Conservation (phyloP, 2,888 invertebrate species). For the Parasteatoda lunata region DNA sequence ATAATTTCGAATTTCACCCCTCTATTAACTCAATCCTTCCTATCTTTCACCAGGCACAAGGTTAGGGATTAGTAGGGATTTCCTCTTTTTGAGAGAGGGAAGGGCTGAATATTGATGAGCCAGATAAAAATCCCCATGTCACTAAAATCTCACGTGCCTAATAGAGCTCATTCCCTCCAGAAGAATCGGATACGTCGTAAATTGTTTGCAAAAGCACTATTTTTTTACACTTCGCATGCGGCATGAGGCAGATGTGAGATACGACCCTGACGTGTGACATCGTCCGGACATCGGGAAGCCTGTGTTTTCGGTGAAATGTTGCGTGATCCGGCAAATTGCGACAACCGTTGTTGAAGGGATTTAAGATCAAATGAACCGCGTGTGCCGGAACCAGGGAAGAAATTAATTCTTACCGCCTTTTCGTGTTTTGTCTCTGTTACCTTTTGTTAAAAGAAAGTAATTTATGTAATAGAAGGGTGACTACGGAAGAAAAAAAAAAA, state of each 20-base stretch:
- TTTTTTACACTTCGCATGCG: neutral
- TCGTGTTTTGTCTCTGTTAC: neutral
- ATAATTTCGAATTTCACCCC: neutral
- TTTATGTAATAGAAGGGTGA: too few species aligned
- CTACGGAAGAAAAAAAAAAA: too few species aligned
- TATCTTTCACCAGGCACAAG: neutral
- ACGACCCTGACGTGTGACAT: neutral
- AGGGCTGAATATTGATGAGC: neutral
- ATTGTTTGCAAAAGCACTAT: neutral
- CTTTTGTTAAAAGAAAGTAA: neutral
- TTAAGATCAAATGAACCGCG: slow-evolving; percentile 31
- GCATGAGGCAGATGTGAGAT: neutral
- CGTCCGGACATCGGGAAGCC: neutral
- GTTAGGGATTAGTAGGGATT: neutral
- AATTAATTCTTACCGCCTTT: neutral
- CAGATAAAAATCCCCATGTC: too few species aligned
- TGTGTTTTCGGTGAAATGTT: slow-evolving; percentile 17
- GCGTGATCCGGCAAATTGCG: slow-evolving; percentile 23
- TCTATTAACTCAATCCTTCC: neutral
- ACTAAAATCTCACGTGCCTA: too few species aligned
- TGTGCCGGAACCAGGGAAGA: neutral
- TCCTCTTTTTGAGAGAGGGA: neutral
- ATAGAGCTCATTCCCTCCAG: neutral
- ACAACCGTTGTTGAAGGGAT: slow-evolving; percentile 24
- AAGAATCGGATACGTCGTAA: neutral